These are phyloP conservation scores for Bombylius discolor DNA, from an alignment of 2,888 invertebrate genomes.

Conservation along the genomic window DNA sequence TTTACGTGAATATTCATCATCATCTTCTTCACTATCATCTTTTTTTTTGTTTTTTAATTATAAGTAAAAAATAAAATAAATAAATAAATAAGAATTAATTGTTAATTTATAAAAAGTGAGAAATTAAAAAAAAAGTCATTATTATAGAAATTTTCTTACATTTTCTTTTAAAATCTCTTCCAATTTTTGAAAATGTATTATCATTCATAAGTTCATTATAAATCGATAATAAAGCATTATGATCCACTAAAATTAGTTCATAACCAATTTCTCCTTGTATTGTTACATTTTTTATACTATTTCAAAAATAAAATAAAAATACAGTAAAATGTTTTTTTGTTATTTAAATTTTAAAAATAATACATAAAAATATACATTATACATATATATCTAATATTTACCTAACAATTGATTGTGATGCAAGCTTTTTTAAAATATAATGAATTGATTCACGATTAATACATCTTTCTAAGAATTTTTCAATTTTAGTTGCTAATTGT, in stretches of 20 bases:
- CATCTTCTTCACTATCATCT: slow-evolving; percentile 31
- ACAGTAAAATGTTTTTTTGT: background rate
- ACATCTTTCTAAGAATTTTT: slow-evolving; percentile 39
- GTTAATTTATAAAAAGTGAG: no score
- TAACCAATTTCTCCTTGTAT: slow-evolving; percentile 32
- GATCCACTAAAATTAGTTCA: slow-evolving; percentile 33
- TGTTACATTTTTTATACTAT: slow-evolving; percentile 30
- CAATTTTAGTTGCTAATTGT: slow-evolving; percentile 45
- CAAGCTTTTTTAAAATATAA: slow-evolving; percentile 63
- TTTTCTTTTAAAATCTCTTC: slow-evolving; percentile 37
- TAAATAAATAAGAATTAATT: no score
- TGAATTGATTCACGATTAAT: slow-evolving; percentile 50
- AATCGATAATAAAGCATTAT: slow-evolving; percentile 25
- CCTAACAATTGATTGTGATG: slow-evolving; percentile 21
- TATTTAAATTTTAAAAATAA: no score
- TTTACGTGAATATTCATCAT: slow-evolving; percentile 20
- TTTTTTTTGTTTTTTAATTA: background rate
- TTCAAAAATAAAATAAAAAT: slow-evolving; percentile 8
- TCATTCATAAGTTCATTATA: slow-evolving; percentile 31
- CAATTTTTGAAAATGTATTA: slow-evolving; percentile 31
- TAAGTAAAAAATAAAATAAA: no score
- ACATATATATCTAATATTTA: background rate
- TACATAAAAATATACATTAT: no score
- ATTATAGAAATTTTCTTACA: slow-evolving; percentile 24
- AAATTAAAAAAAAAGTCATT: background rate